These are phyloP conservation scores for Dipodomys stephensi DNA, from an alignment of 2,113 vertebrate genomes.

Conservation along the genomic window DNA sequence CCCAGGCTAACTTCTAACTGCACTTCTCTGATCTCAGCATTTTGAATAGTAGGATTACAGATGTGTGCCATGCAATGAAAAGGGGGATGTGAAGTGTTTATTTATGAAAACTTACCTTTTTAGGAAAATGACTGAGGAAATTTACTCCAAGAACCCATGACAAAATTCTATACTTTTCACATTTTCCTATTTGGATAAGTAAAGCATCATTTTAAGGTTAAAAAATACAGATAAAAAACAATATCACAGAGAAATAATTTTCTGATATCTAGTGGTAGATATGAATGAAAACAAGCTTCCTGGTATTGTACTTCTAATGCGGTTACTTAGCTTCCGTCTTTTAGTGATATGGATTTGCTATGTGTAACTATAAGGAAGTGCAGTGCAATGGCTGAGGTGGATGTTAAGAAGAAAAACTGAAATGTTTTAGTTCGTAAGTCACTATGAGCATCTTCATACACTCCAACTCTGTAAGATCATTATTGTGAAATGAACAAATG, in stretches of 20 bases:
- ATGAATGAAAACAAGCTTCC: constrained; percentile 15
- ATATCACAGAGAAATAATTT: constrained; percentile 10
- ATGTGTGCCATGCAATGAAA: neutral
- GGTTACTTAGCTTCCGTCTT: neutral
- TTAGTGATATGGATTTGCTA: neutral
- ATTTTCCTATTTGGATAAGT: neutral
- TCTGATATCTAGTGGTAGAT: neutral
- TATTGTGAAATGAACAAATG: neutral
- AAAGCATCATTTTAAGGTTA: neutral
- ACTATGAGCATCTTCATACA: neutral
- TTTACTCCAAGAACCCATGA: constrained; percentile 43
- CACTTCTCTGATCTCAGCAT: too few species aligned
- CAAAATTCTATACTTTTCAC: neutral
- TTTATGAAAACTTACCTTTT: constrained; percentile 68
- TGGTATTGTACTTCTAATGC: neutral
- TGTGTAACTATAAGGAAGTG: neutral
- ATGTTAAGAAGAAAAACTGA: neutral
- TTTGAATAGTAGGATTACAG: too few species aligned
- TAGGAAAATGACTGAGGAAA: constrained; percentile 57
- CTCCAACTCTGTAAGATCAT: constrained; percentile 10
- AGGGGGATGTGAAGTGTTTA: constrained; percentile 63
- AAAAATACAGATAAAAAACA: neutral
- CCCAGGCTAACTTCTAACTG: too few species aligned
- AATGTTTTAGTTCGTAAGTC: constrained; percentile 34
- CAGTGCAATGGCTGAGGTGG: neutral